A percentile compares a stretch with the other conserved stretches of the same genome.
Conservation (phyloP, 2,888 invertebrate species). For the Andrena haemorrhoa region DNA sequence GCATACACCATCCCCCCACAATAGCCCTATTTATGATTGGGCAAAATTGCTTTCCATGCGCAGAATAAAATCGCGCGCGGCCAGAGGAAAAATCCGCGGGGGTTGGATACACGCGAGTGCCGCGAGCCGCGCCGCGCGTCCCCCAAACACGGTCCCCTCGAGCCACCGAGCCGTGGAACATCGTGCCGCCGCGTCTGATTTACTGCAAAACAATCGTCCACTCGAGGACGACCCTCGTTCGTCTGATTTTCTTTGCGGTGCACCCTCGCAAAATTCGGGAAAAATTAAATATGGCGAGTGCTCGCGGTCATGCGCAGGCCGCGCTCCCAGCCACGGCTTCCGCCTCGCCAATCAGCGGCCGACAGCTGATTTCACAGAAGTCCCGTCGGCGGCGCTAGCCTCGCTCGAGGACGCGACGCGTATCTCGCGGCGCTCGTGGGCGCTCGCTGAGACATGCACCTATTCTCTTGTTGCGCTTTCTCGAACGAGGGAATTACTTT, state of each 20-base stretch:
- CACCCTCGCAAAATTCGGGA: constrained; percentile 76
- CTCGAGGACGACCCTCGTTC: constrained; percentile 16
- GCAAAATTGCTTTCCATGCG: constrained; percentile 85
- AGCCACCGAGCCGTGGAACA: background rate
- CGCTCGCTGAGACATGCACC: background rate
- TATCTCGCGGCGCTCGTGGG: background rate
- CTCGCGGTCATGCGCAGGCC: constrained; percentile 77
- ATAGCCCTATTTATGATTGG: constrained; percentile 85
- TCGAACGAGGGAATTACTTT: background rate
- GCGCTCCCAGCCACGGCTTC: constrained; percentile 44
- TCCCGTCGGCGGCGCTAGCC: constrained; percentile 45
- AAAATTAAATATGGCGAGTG: constrained; percentile 83
- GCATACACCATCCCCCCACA: constrained; percentile 84
- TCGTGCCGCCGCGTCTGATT: background rate
- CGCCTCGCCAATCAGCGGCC: constrained; percentile 62
- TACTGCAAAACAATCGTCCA: background rate
- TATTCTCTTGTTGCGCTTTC: background rate
- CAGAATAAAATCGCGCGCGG: constrained; percentile 84
- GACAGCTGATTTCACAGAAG: constrained; percentile 30
- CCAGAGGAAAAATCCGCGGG: constrained; percentile 82
- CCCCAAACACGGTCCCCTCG: background rate
- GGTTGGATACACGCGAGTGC: constrained; percentile 60
- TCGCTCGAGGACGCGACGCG: constrained; percentile 6
- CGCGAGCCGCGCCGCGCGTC: constrained; percentile 45
- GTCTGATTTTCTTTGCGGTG: constrained; percentile 59